Percentiles rank a stretch among this genome's conserved stretches.
These are phyloP conservation scores for Atlantisia rogersi DNA, from an alignment of 2,113 vertebrate species.

Conservation along the genomic window DNA sequence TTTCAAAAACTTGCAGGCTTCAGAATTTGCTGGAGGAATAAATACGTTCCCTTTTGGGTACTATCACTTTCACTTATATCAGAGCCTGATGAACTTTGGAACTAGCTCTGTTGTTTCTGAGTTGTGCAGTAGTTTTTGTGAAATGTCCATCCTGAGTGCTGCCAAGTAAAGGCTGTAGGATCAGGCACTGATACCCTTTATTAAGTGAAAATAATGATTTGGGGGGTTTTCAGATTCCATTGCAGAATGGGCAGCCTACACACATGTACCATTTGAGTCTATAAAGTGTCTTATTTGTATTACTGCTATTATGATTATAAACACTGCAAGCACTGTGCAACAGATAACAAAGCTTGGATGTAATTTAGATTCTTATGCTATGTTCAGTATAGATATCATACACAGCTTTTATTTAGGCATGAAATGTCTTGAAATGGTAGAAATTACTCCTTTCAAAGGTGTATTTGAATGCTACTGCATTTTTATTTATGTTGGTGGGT, in stretches of 20 bases:
- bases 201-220: background rate
- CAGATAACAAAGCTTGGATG: background rate
- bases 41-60: background rate
- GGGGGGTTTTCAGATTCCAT: background rate
- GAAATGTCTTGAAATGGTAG: background rate
- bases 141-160: background rate
- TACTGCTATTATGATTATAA: background rate
- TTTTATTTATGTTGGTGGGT: background rate
- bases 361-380: background rate
- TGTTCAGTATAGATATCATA: background rate
- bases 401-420: background rate
- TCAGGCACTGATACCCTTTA: background rate
- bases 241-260: background rate
- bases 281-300: background rate
- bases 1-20: background rate
- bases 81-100: slow-evolving; percentile 35
- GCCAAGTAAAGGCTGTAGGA: background rate
- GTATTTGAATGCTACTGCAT: background rate
- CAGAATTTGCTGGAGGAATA: background rate
- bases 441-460: background rate
- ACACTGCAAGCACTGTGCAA: background rate
- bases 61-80: slow-evolving; percentile 38
- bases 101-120: background rate
- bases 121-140: background rate
- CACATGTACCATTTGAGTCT: background rate